Percentiles rank a stretch among this genome's conserved stretches.
Evolutionary conservation across 2,888 invertebrate species (phyloP).

Genomic region (Chorisops tibialis): DNA sequence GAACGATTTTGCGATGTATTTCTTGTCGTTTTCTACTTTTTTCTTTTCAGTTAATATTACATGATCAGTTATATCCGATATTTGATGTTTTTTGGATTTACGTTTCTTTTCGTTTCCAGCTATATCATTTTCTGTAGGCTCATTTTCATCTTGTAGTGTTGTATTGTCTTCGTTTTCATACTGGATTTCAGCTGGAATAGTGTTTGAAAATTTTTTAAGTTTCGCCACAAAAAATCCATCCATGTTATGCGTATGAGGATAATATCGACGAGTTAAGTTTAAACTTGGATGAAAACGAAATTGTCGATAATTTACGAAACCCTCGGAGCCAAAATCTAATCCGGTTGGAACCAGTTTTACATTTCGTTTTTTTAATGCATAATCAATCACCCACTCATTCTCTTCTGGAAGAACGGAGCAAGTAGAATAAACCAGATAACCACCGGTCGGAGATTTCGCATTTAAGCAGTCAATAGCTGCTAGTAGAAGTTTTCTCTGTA

Average conservation of each 20-base stretch:
- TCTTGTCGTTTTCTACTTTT: no score
- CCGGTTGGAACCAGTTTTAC: constrained; percentile 93
- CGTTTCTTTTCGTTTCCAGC: no score
- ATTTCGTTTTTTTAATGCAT: constrained; percentile 86
- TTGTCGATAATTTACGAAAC: constrained; percentile 84
- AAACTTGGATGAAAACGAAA: constrained; percentile 86
- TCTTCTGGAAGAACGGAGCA: constrained; percentile 98
- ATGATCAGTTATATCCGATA: no score
- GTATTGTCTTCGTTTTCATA: constrained; percentile 46
- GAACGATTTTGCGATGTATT: no score
- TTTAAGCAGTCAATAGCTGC: constrained; percentile 96
- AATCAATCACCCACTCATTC: constrained; percentile 97
- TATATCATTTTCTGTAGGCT: background rate
- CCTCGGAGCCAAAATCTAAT: constrained; percentile 92
- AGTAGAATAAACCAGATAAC: constrained; percentile 96
- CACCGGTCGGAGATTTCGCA: constrained; percentile 87
- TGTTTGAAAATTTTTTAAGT: constrained; percentile 91
- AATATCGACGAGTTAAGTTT: constrained; percentile 84
- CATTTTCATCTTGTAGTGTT: constrained; percentile 40
- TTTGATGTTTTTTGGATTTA: no score
- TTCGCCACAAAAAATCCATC: constrained; percentile 99
- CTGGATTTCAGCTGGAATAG: constrained; percentile 55
- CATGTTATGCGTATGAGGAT: constrained; percentile 98
- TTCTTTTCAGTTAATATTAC: no score
- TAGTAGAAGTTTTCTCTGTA: constrained; percentile 88